Evolutionary conservation across 2,797 vertebrate species (phyloP), one percentile per base, ranked within the genome.

Genomic region (Enteromius trimaculatus): DNA sequence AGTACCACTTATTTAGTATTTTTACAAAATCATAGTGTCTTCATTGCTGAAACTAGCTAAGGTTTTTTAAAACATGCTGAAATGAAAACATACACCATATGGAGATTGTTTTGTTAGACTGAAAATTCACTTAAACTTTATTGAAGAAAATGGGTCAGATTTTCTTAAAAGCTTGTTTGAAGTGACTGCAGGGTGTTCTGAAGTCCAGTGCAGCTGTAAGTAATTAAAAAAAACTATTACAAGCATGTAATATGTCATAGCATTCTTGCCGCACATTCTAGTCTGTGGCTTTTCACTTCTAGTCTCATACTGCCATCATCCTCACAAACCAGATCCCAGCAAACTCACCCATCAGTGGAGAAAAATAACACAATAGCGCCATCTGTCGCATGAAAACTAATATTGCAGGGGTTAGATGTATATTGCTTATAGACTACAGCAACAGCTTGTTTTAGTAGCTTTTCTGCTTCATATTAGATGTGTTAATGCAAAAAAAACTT

Each of bases 341-440:
- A 71, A 60, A 29, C 21, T 14, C 53, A 19, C 1, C 2, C 8
- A 23, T 4, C 26, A 37, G 2, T 49, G 4, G 13, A 16, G 11
- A 29, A 86, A 87, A 77, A 75, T 84, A 47, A 80, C 51, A 66
- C 58, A 81, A 87, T 81, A 88, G 64, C 44, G 84, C 89, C 88
- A 87, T 83, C 91, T 91, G 70, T 79, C 14, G 81, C 86, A 42
- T 8, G 2, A 65, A 83, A n/a, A 34, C 16, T 14, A 70, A 58
- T 31, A 88, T 16, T 79, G 42, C 84, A 84, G 11, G 19, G 64
- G 14, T 82, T 23, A 7, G 8, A 49, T 23, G 16, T 34, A 16
- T 44, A 17, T 34, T 39, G 4, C 7, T 23, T 64, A 0, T 26
- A 34, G 6, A 19, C 5, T 10, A 75, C 21, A 65, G 29, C 55